Evolutionary conservation across 2,113 vertebrate genomes (phyloP), one percentile per base, ranked within the genome.

Genomic region (Tinamus guttatus): DNA sequence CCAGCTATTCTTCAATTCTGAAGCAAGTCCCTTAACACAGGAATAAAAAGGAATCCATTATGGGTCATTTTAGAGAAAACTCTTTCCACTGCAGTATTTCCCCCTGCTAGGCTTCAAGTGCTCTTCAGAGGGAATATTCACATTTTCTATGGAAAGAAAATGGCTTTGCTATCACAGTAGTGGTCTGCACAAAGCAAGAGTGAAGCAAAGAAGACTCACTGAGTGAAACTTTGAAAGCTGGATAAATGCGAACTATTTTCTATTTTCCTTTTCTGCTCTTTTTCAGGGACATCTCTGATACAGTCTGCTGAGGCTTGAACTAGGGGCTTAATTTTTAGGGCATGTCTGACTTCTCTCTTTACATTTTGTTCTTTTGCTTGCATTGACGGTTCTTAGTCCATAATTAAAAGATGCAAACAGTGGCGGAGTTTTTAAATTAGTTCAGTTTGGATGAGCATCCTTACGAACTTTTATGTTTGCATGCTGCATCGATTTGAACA

Each of bases 111-210:
- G 40, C 80, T 93, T 95, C 80, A 73, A 90, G 83, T 81, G 83
- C 83, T 94, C 87, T 92, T 95, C 94, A 94, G 90, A 90, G 83
- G 63, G 67, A 93, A 90, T 80, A 69, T 54, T 94, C 90, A 92
- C 74, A 87, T 94, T 94, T 95, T 96, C 27, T 2, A 5, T 74
- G 70, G 52, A 83, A 92, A 87, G 86, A 79, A 95, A 87, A 89
- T 51, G 65, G 63, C 78, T 92, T 79, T 45, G 7, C 69, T 93
- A 67, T 79, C 70, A 32, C 70, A 93, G 92, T 54, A 62, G 78
- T 89, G 49, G 88, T 76, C 81, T 81, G 83, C 63, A 89, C 77
- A 94, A 89, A 93, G 58, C 13, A 40, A 52, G 80, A 86, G 34
- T 7, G 59, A 89, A 81, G 74, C 69, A 76, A 77, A 49, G 58